Evolutionary conservation across 2,797 vertebrate species (phyloP).

Genomic region (Anguilla pacifica): DNA sequence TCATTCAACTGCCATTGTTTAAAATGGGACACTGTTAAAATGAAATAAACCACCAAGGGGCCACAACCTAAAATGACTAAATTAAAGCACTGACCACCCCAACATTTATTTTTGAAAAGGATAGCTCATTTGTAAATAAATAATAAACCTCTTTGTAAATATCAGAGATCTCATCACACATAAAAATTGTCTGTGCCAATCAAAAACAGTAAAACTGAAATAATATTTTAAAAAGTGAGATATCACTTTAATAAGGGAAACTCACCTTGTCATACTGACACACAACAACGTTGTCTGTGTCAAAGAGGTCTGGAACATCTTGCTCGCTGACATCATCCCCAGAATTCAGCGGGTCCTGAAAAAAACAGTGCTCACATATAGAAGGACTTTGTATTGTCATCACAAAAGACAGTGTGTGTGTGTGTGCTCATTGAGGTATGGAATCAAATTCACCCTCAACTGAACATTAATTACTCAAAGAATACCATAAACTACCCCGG

Average conservation of each 20-base stretch:
- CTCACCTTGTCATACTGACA: conserved; percentile 97
- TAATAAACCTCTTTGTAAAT: neutral
- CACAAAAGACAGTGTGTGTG: neutral
- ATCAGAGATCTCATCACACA: neutral
- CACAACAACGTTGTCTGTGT: conserved; percentile 93
- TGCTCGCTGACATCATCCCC: conserved; percentile 95
- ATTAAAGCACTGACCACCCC: neutral
- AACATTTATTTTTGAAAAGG: neutral
- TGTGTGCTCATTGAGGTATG: neutral
- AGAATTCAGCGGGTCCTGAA: conserved; percentile 95
- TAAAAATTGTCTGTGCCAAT: neutral
- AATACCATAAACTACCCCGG: neutral
- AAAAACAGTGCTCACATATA: neutral
- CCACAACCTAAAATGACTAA: neutral
- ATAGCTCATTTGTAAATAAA: neutral
- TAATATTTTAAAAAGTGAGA: neutral
- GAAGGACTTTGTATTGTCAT: neutral
- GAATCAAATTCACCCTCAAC: neutral
- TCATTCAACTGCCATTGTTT: neutral
- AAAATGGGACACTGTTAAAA: neutral
- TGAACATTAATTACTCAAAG: neutral
- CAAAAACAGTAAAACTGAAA: neutral
- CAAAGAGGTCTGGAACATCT: conserved; percentile 92
- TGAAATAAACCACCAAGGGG: neutral
- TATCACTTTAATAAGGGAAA: neutral